A percentile compares a stretch with the other conserved stretches of the same genome.
These are phyloP conservation scores for Eolophus roseicapilla DNA, from an alignment of 2,113 vertebrate genomes.

Conservation along the genomic window DNA sequence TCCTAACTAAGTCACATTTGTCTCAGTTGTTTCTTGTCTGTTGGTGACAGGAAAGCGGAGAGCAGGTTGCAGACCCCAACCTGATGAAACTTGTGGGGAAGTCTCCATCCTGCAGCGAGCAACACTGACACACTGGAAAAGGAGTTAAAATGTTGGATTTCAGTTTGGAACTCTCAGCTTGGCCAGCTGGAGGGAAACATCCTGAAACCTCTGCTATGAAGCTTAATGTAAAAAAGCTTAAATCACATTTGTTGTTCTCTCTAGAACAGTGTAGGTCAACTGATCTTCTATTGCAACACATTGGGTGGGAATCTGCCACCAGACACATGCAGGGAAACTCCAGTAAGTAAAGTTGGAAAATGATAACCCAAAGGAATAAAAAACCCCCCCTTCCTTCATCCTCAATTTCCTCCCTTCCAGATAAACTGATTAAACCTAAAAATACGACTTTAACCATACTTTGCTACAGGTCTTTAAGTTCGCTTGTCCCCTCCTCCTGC, in stretches of 20 bases:
- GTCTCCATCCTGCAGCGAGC: not conserved
- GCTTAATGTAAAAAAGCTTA: not conserved
- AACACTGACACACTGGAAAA: not conserved
- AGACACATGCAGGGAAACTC: not conserved
- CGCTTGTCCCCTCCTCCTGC: not conserved
- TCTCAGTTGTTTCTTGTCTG: not conserved
- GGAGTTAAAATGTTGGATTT: not conserved
- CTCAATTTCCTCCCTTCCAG: not conserved
- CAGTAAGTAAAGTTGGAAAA: not conserved
- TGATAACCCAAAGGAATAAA: not conserved
- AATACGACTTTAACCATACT: not conserved
- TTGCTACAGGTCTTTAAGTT: not conserved
- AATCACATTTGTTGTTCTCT: not conserved
- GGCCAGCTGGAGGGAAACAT: not conserved
- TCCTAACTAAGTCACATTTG: not conserved
- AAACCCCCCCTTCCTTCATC: not conserved
- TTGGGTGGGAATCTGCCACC: not conserved
- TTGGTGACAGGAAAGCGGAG: not conserved
- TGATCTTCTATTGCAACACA: not conserved
- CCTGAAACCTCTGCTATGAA: not conserved
- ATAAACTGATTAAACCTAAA: not conserved
- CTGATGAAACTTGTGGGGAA: not conserved
- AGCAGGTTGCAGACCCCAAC: not conserved
- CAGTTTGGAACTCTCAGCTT: not conserved
- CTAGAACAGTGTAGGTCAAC: not conserved